Base-by-base conservation (phyloP, 2,113 vertebrate genomes). In the Saccopteryx leptura region DNA sequence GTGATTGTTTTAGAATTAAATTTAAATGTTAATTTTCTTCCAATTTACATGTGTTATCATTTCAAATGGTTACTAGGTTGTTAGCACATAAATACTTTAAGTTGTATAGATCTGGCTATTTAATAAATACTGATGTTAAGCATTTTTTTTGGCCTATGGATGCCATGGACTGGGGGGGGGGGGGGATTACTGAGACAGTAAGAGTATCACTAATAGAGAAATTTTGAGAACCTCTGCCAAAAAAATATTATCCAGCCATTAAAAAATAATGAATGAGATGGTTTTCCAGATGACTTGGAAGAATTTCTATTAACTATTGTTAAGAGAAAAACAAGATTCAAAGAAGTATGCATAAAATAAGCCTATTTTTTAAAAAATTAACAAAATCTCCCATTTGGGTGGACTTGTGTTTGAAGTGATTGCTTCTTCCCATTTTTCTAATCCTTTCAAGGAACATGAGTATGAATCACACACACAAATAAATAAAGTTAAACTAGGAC, bases 231-330 rank as follows among this genome's bases (percentile, higher is more conserved):
- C 19, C 2, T 78, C 31, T 66, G 48, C 6, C 23, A 24, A 33
- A 46, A 46, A 61, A 83, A 72, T 91, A 58, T 92, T 69, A 83
- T 46, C 31, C 39, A 52, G n/a, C 2, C 56, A 78, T 58, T 60
- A 88, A 52, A 95, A 95, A 90, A 58, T 31, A 93, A 65, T 83
- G 54, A 91, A 65, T 63, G 71, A 61, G n/a, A 82, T 66, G 14
- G 1, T 46, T 88, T 78, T 79, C 31, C 50, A 61, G 15, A 28
- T 72, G 75, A 93, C 39, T 17, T 66, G 24, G 85, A 76, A 93
- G 26, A 86, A 58, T 63, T 69, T 87, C 19, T 84, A 24, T 56
- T 65, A 74, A 72, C 13, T 46, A 48, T 13, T 65, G 11, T 48
- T 56, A 82, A 93, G n/a, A 79, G 11, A 79, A 91, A 46, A 93